Percentiles rank a stretch among this genome's conserved stretches.
Conservation (phyloP, 2,888 invertebrate species). For the Sussaba pulchella region DNA sequence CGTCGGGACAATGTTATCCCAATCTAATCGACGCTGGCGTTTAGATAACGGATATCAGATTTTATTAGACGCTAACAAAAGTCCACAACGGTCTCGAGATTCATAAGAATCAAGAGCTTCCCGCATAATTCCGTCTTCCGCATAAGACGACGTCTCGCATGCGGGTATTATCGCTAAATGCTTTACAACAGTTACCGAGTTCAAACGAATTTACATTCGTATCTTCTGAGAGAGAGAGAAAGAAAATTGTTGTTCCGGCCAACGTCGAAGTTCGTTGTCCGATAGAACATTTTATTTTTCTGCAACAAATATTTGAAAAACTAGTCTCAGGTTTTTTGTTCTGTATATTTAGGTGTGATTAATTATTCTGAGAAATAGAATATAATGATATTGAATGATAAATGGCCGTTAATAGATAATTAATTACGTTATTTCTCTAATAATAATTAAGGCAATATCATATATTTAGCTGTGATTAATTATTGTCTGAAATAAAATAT, state of each 20-base stretch:
- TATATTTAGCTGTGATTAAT: no score
- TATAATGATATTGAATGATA: no score
- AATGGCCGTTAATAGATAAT: no score
- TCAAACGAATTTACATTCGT: not conserved
- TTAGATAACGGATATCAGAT: conserved; percentile 2
- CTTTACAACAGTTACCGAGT: not conserved
- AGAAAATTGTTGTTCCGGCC: not conserved
- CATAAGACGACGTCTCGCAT: not conserved
- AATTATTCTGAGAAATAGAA: no score
- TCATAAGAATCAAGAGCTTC: not conserved
- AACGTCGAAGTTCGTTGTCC: not conserved
- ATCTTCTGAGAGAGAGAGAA: not conserved
- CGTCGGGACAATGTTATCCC: conserved; percentile 1
- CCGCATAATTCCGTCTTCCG: not conserved
- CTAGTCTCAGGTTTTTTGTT: no score
- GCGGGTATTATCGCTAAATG: not conserved
- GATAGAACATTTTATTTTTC: conserved; percentile 14
- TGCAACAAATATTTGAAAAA: no score
- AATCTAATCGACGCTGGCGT: conserved; percentile 16
- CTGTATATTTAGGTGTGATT: no score
- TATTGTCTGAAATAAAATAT: no score
- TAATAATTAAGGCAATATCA: no score
- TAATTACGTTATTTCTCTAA: no score
- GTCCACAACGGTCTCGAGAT: not conserved
- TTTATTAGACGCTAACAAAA: conserved; percentile 8